Evolutionary conservation across 2,113 vertebrate genomes (phyloP).

Genomic region (Ifrita kowaldi): DNA sequence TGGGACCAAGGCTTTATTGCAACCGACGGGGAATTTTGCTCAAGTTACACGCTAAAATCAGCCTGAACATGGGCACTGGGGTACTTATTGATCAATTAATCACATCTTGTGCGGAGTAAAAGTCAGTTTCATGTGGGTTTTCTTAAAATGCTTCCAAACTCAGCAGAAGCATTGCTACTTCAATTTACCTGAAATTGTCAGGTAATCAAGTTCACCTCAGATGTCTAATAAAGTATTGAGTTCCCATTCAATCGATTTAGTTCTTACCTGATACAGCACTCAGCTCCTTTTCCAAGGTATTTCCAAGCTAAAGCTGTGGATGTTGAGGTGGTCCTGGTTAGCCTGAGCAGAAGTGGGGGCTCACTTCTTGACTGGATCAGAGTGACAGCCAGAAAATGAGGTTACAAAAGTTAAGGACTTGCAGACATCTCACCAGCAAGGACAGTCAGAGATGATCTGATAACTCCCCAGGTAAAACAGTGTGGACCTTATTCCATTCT

Average conservation of each 20-base stretch:
- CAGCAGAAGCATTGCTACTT: background rate
- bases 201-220: background rate
- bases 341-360: background rate
- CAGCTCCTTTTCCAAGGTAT: background rate
- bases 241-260: background rate
- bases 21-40: fast-evolving
- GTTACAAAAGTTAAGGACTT: background rate
- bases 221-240: background rate
- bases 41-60: background rate
- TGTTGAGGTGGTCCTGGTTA: background rate
- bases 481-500: background rate
- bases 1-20: background rate
- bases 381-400: background rate
- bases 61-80: background rate
- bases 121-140: background rate
- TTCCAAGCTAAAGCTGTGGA: background rate
- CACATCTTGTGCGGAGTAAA: background rate
- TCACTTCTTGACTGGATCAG: fast-evolving
- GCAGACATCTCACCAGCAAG: background rate
- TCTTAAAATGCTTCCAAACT: background rate
- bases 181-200: background rate
- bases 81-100: background rate
- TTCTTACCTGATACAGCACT: background rate
- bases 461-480: background rate
- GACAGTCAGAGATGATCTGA: background rate